These are phyloP conservation scores for Caprella mutica DNA, from an alignment of 2,888 invertebrate species.

Conservation along the genomic window DNA sequence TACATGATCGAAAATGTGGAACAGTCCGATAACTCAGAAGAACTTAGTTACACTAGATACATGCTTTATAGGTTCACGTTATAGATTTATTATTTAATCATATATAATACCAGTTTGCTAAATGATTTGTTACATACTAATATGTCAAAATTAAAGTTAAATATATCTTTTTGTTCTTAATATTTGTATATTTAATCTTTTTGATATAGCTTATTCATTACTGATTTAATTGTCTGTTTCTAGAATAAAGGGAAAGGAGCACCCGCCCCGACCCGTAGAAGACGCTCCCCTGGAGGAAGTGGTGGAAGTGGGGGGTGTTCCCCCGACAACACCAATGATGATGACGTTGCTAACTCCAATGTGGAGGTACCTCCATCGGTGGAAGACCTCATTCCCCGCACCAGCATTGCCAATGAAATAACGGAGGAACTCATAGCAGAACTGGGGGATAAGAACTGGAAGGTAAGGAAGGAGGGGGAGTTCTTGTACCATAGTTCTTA, in stretches of 20 bases:
- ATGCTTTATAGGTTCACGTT: too few species aligned
- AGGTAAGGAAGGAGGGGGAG: conserved; percentile 48
- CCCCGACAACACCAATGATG: conserved; percentile 42
- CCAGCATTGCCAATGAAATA: conserved; percentile 70
- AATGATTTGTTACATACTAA: too few species aligned
- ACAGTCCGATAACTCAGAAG: too few species aligned
- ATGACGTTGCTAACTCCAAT: conserved; percentile 22
- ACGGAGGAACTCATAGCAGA: conserved; percentile 68
- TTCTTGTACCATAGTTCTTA: too few species aligned
- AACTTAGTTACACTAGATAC: too few species aligned
- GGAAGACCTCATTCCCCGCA: conserved; percentile 46
- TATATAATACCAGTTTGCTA: too few species aligned
- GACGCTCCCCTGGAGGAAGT: conserved; percentile 35
- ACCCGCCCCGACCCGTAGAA: conserved; percentile 1
- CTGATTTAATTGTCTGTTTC: not conserved
- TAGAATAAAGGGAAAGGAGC: conserved; percentile 3
- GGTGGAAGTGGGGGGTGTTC: conserved; percentile 41
- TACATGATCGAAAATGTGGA: too few species aligned
- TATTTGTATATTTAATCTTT: too few species aligned
- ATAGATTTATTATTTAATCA: too few species aligned
- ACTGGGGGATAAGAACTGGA: conserved; percentile 85
- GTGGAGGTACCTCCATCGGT: conserved; percentile 1
- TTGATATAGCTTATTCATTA: too few species aligned
- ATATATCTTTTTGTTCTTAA: too few species aligned
- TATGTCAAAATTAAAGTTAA: too few species aligned